Base-by-base conservation (phyloP, 2,888 invertebrate genomes). In the Dexiosoma caninum region DNA sequence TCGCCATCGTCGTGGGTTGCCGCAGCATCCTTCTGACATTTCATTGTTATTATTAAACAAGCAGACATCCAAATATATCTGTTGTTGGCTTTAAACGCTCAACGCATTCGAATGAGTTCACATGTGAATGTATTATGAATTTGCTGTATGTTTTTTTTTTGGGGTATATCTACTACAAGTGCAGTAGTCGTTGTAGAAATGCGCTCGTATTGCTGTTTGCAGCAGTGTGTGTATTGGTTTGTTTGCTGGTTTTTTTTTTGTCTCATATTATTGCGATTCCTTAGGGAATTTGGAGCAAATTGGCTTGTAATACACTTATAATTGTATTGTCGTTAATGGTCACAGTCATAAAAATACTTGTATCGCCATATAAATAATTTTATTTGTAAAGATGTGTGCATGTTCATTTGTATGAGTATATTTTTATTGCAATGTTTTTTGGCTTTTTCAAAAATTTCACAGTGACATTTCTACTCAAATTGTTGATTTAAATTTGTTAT, bases 281-380 rank as follows among this genome's bases (percentile, higher is more conserved):
- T 69, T 57, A 46, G 69, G 82, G 77, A 74, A 72, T 74, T 69
- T 82, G 75, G 42, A 80, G 67, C 78, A 83, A 83, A 83, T 83
- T 82, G 82, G 78, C 83, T 83, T 78, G 80, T 80, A 83, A 82
- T 83, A 80, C 72, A 72, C 75, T 80, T 82, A 78, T 83, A 82
- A 82, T 82, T 80, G 71, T 81, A 78, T 83, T 78, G 78, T 76
- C 78, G 72, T 81, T 77, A 77, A 77, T 81, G 81, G 72, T 53
- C 59, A 51, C 67, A 53, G 57, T 66, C 53, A 69, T 14, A 74
- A 44, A 62, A 60, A 62, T 46, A n/a, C n/a, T n/a, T n/a, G n/a
- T n/a, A 37, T 16, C 21, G 16, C 5, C 4, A 57, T 4, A 69
- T 27, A 49, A 7, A 40, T 21, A 30, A 12, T 21, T n/a, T 12